phyloP scores from a whole-genome alignment of 2,888 invertebrate species.

The Romanomermis culicivorax region DNA sequence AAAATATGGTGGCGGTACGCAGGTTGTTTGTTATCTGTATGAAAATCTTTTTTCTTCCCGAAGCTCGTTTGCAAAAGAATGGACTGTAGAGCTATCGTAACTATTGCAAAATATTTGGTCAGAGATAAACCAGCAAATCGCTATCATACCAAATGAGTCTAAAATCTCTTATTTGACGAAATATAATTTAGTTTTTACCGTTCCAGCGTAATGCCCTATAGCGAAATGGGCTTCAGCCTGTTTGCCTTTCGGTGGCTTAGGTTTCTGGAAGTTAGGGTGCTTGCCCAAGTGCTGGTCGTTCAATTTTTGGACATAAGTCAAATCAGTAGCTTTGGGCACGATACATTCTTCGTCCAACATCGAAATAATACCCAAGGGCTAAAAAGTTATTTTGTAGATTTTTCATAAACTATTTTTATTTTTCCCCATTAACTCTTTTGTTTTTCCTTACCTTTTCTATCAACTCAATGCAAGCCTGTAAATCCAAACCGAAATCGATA shows the following conservation, averaged over 20 bases:
- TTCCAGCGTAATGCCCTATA: constrained; percentile 95
- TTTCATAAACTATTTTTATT: background rate
- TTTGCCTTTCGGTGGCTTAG: constrained; percentile 72
- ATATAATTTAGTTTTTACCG: too few relatives aligned
- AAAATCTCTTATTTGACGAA: too few relatives aligned
- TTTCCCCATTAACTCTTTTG: too few relatives aligned
- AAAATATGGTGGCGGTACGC: too few relatives aligned
- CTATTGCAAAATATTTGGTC: too few relatives aligned
- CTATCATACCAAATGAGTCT: too few relatives aligned
- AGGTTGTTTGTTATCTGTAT: too few relatives aligned
- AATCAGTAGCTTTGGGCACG: constrained; percentile 99
- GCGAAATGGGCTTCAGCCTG: constrained; percentile 92
- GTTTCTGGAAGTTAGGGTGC: constrained; percentile 79
- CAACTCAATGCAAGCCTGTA: constrained; percentile 80
- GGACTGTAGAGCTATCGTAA: too few relatives aligned
- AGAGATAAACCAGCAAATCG: too few relatives aligned
- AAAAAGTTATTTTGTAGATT: constrained; percentile 17
- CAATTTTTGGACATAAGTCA: constrained; percentile 93
- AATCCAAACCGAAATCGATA: constrained; percentile 92
- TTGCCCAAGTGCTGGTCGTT: constrained; percentile 98
- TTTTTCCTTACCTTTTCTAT: constrained; percentile 62
- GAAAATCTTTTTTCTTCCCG: too few relatives aligned
- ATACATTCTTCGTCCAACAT: constrained; percentile 99
- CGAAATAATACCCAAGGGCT: constrained; percentile 99
- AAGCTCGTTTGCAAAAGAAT: too few relatives aligned